phyloP scores from a whole-genome alignment of 1,140 invertebrate species.

The Carcinoscorpius rotundicauda region DNA sequence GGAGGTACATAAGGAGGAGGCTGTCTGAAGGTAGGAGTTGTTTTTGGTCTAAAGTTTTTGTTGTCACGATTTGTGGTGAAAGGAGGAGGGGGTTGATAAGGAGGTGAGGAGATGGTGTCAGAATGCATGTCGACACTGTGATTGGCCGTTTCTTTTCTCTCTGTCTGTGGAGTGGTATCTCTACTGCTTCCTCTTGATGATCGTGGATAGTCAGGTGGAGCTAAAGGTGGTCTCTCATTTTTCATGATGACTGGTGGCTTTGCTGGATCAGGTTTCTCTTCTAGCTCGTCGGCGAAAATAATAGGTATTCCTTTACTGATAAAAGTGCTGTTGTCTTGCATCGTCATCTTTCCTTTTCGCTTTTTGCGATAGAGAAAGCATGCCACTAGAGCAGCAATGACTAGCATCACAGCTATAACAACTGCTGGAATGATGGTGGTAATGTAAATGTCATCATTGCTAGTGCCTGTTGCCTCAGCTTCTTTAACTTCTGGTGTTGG shows the following conservation, averaged over 20 bases:
- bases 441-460: conserved; percentile 63
- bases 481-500: conserved; percentile 36
- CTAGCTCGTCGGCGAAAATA: conserved; percentile 82
- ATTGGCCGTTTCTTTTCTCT: conserved; percentile 27
- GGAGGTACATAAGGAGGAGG: conserved; percentile 83
- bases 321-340: conserved; percentile 46
- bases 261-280: conserved; percentile 75
- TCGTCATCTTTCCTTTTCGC: conserved; percentile 65
- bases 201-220: conserved; percentile 58
- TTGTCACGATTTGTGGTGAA: conserved; percentile 50
- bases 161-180: conserved; percentile 38
- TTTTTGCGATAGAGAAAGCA: conserved; percentile 73
- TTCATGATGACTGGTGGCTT: conserved; percentile 84
- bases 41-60: conserved; percentile 54
- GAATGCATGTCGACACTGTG: conserved; percentile 23
- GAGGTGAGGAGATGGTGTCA: conserved; percentile 31
- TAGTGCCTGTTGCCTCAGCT: conserved; percentile 24
- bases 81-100: conserved; percentile 64
- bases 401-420: conserved; percentile 75
- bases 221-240: conserved; percentile 79
- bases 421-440: conserved; percentile 80
- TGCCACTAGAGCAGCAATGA: conserved; percentile 72
- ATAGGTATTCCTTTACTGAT: conserved; percentile 83
- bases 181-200: conserved; percentile 38
- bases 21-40: conserved; percentile 73